Conservation (phyloP, 2,888 invertebrate genomes). For the Hyposoter didymator region DNA sequence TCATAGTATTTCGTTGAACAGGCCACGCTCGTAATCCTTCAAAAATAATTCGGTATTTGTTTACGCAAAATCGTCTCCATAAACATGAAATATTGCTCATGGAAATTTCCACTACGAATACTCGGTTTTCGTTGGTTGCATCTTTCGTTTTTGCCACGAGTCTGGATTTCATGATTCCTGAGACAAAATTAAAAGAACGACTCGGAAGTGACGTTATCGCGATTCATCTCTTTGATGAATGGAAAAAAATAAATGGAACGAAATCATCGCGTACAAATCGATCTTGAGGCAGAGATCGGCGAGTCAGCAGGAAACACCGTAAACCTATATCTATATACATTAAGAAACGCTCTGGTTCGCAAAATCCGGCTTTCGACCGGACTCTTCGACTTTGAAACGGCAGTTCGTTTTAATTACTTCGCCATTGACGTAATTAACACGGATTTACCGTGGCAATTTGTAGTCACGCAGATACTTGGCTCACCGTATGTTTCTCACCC, state of each 20-base stretch:
- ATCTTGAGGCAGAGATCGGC: neutral
- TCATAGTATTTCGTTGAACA: neutral
- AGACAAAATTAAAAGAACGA: no score
- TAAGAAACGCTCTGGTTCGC: conserved; percentile 17
- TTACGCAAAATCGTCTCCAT: no score
- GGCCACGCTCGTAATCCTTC: neutral
- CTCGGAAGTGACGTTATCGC: no score
- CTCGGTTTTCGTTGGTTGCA: no score
- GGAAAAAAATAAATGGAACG: neutral
- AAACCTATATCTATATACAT: neutral
- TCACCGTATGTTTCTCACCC: conserved; percentile 8
- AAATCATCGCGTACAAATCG: neutral
- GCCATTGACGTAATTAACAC: conserved; percentile 68
- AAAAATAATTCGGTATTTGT: no score
- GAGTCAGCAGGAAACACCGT: neutral
- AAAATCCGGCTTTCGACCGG: conserved; percentile 29
- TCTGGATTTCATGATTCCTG: no score
- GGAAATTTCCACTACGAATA: no score
- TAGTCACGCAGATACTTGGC: conserved; percentile 59
- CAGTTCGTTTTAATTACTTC: conserved; percentile 68
- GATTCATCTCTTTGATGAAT: neutral
- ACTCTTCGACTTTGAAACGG: conserved; percentile 66
- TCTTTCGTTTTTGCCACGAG: no score
- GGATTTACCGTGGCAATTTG: conserved; percentile 69
- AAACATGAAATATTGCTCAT: no score